phyloP scores from a whole-genome alignment of 2,888 invertebrate species.

The Fabriciana adippe region DNA sequence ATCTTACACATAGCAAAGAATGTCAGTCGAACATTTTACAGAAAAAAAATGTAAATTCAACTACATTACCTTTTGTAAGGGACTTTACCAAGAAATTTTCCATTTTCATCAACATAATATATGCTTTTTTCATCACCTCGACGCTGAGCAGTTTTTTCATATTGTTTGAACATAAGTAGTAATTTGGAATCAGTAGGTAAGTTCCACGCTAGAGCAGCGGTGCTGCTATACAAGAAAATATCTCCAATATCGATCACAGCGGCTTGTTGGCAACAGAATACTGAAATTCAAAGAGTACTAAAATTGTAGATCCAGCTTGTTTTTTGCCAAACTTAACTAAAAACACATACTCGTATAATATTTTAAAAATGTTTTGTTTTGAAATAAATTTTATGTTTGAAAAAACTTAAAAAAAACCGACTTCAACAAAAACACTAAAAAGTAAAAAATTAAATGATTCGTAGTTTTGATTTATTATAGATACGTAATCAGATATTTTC shows the following conservation, averaged over 20 bases:
- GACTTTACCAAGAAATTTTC: conserved; percentile 59
- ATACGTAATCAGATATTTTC: too few relatives aligned
- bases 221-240: conserved; percentile 86
- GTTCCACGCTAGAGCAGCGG: conserved; percentile 89
- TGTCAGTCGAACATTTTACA: not conserved
- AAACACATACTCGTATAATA: not conserved
- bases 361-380: too few relatives aligned
- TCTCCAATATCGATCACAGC: conserved; percentile 81
- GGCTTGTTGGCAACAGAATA: conserved; percentile 85
- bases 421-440: too few relatives aligned
- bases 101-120: conserved; percentile 59
- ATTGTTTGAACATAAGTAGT: conserved; percentile 58
- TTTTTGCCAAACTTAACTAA: not conserved
- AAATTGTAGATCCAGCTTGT: not conserved
- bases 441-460: too few relatives aligned
- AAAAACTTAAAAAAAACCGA: too few relatives aligned
- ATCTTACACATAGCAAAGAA: not conserved
- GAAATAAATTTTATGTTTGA: too few relatives aligned
- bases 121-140: conserved; percentile 60
- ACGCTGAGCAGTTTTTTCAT: conserved; percentile 53
- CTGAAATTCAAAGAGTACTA: conserved; percentile 52
- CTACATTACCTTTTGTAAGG: conserved; percentile 61
- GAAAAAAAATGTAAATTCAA: not conserved
- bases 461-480: too few relatives aligned
- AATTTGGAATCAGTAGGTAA: conserved; percentile 83